These are phyloP conservation scores for Lacerta viridis DNA, from an alignment of 2,797 vertebrate genomes.

Conservation along the genomic window DNA sequence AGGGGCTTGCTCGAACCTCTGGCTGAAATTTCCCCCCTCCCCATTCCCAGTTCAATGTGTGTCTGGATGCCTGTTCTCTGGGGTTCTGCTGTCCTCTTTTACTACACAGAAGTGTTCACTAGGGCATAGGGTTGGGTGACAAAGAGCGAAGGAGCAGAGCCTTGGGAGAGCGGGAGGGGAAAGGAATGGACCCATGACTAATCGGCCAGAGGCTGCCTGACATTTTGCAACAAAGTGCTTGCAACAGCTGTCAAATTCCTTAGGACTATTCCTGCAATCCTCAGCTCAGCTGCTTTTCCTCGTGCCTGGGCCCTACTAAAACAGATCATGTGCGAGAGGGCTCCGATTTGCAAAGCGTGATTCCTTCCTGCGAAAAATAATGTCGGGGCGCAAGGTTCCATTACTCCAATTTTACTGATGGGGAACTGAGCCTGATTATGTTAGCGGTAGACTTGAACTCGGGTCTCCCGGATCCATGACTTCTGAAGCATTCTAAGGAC, in stretches of 20 bases:
- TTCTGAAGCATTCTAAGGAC: neutral
- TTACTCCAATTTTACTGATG: neutral
- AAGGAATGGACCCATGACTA: slow-evolving; percentile 24
- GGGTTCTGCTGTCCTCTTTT: neutral
- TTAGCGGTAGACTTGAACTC: neutral
- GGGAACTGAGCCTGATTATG: neutral
- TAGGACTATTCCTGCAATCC: slow-evolving; percentile 12
- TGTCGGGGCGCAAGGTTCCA: neutral
- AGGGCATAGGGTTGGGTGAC: neutral
- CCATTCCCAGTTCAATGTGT: neutral
- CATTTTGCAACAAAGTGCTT: slow-evolving; percentile 24
- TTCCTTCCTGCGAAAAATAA: neutral
- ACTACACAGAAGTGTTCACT: neutral
- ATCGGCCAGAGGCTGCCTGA: slow-evolving; percentile 8
- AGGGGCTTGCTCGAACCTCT: neutral
- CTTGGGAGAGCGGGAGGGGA: neutral
- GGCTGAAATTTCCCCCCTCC: neutral
- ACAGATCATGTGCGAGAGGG: neutral
- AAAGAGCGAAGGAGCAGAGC: neutral
- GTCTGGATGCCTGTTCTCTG: neutral
- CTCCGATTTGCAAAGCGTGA: neutral
- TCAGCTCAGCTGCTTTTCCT: slow-evolving; percentile 22
- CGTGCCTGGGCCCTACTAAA: neutral
- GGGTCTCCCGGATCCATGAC: neutral
- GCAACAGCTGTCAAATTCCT: slow-evolving; percentile 48